phyloP scores from a whole-genome alignment of 2,797 vertebrate species.

The Xiphophorus birchmanni region DNA sequence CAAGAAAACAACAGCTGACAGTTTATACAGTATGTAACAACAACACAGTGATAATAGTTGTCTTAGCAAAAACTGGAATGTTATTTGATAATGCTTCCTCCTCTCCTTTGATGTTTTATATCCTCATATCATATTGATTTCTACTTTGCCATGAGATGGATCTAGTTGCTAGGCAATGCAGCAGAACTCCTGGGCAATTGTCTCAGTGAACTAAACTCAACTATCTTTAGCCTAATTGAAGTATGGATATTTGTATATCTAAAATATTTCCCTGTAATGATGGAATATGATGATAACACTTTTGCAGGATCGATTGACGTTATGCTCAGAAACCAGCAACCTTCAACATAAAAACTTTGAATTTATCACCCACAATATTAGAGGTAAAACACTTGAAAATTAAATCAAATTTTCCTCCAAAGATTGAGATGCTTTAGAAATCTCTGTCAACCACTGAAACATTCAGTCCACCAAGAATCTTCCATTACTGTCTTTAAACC shows the following conservation, averaged over 20 bases:
- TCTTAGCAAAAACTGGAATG: not conserved
- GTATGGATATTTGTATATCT: not conserved
- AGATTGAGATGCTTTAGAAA: not conserved
- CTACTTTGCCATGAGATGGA: not conserved
- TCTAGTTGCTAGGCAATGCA: conserved; percentile 3
- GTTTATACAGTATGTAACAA: not conserved
- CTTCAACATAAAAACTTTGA: not conserved
- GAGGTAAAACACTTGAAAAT: not conserved
- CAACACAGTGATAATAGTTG: not conserved
- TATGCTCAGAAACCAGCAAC: not conserved
- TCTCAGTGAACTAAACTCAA: not conserved
- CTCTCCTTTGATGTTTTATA: not conserved
- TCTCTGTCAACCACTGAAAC: not conserved
- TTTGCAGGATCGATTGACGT: not conserved
- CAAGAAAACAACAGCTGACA: not conserved
- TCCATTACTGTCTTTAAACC: not conserved
- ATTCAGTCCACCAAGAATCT: not conserved
- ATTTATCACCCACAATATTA: not conserved
- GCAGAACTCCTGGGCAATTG: not conserved
- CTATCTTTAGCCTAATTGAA: not conserved
- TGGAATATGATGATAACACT: not conserved
- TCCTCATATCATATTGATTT: not conserved
- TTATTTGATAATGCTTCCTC: not conserved
- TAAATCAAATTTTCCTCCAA: not conserved
- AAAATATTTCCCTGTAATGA: not conserved